phyloP scores from a whole-genome alignment of 2,888 invertebrate species.

The Margaritifera margaritifera region DNA sequence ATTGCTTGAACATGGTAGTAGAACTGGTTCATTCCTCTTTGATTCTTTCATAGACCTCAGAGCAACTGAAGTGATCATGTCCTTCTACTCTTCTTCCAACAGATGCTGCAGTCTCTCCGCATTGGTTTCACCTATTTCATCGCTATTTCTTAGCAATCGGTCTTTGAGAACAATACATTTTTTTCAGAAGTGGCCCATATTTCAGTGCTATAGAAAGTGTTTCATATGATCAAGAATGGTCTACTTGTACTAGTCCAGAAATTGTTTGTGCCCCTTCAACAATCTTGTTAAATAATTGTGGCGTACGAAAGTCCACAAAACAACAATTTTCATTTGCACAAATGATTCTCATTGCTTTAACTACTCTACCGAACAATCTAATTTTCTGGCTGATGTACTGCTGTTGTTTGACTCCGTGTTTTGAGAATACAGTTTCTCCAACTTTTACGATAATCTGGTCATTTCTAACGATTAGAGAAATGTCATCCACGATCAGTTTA shows the following conservation, averaged over 20 bases:
- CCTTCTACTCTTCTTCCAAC: neutral
- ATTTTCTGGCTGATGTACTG: too few relatives aligned
- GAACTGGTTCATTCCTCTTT: neutral
- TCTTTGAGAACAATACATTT: neutral
- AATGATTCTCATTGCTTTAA: too few relatives aligned
- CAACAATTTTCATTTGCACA: too few relatives aligned
- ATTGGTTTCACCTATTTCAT: neutral
- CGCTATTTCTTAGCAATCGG: neutral
- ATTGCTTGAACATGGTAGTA: neutral
- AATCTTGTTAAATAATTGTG: neutral
- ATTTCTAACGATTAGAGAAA: too few relatives aligned
- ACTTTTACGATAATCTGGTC: too few relatives aligned
- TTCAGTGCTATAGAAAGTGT: slow-evolving; percentile 1
- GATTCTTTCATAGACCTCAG: neutral
- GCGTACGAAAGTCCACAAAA: too few relatives aligned
- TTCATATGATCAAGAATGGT: neutral
- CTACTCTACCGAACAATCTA: too few relatives aligned
- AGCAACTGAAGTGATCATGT: neutral
- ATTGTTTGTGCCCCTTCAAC: neutral
- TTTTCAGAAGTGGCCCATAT: neutral
- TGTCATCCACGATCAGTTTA: too few relatives aligned
- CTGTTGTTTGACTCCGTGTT: too few relatives aligned
- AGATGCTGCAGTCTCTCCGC: neutral
- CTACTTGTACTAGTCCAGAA: neutral
- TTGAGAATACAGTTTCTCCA: too few relatives aligned